Evolutionary conservation across 2,797 vertebrate genomes (phyloP), one percentile per base, ranked within the genome.

Genomic region (Esox lucius): DNA sequence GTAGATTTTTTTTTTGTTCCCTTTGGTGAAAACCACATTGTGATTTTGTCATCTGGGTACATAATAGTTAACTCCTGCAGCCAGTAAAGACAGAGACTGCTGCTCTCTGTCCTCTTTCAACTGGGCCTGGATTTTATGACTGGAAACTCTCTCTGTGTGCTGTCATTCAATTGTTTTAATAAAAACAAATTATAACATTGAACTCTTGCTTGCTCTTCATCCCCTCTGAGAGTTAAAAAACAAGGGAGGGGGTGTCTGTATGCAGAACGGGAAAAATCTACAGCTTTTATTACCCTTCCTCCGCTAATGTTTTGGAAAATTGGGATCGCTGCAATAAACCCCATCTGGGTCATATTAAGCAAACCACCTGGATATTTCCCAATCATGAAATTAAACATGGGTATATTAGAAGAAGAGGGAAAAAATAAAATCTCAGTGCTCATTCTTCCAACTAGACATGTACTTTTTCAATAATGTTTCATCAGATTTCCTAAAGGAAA

Each of bases 111-210:
- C 91, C 90, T 87, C 87, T n/a, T 93, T 91, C 92, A 93, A 92
- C 90, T 91, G 91, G 91, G 89, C 89, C 91, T 89, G 85, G 78
- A 77, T 83, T 94, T 94, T 93, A 93, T 93, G 90, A 88, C 91
- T 91, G 93, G 93, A 94, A 95, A 93, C 92, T 46, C 93, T 93
- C 91, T 88, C 92, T 88, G 88, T 87, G 83, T 90, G 91, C 91
- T 95, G 94, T 94, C 94, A 95, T 91, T 95, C 93, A 93, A 78
- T 71, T 46, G 78, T 88, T 92, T 94, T 94, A 94, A 94, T 94
- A 94, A 95, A 94, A 95, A 95, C 92, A 94, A 92, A 93, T 92
- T 93, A 93, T 94, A 94, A 92, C 92, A 90, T 92, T 94, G 93
- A 90, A 92, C 93, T 94, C 92, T 91, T 83, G 56, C 91, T 93